These are phyloP conservation scores for Pachymerium ferrugineum DNA, from an alignment of 2,888 invertebrate genomes.

Conservation along the genomic window DNA sequence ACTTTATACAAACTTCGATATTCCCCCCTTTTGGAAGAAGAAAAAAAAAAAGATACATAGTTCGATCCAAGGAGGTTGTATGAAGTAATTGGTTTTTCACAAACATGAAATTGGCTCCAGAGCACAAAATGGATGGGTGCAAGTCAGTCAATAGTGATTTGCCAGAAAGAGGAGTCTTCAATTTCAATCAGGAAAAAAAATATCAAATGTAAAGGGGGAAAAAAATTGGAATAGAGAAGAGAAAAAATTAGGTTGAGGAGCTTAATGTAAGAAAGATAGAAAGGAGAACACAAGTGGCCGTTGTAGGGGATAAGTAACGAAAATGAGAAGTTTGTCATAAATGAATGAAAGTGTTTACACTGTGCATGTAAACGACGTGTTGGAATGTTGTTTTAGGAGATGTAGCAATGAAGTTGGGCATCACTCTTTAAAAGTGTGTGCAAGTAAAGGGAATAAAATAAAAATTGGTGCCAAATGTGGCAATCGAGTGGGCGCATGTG, in stretches of 20 bases:
- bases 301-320: too few species aligned
- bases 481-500: conserved; percentile 12
- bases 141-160: conserved; percentile 16
- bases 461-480: conserved; percentile 4
- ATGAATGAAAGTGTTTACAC: too few species aligned
- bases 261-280: neutral
- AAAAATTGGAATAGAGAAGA: too few species aligned
- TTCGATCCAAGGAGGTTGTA: neutral
- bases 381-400: neutral
- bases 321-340: too few species aligned
- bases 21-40: too few species aligned
- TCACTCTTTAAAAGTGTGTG: neutral
- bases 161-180: neutral
- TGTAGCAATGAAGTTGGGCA: neutral
- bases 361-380: too few species aligned
- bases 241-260: too few species aligned
- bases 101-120: conserved; percentile 14
- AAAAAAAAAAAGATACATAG: neutral
- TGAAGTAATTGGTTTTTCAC: conserved; percentile 8
- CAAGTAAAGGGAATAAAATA: neutral
- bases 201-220: neutral
- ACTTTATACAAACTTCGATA: too few species aligned
- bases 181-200: conserved; percentile 2
- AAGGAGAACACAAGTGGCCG: too few species aligned
- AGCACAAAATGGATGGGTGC: neutral